Base-by-base conservation (phyloP, 2,113 vertebrate genomes). In the Macrotus californicus region DNA sequence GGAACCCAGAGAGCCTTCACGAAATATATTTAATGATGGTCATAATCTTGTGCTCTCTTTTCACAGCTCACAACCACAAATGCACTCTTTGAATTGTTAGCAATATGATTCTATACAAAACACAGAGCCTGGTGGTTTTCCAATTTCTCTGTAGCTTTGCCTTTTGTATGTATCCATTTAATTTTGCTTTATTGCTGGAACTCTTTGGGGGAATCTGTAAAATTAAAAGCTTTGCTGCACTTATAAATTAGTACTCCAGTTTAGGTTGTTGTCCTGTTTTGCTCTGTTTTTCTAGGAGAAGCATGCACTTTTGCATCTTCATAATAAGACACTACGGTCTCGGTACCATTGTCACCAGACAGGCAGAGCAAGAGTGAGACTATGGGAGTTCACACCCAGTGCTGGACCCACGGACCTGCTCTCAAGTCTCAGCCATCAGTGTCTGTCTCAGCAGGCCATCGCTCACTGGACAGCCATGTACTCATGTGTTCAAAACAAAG, bases 131-230 rank as follows among this genome's bases (percentile, higher is more conserved):
- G 24, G 36, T 15, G 9, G 31, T 50, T 90, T 87, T 64, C 31
- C n/a, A 81, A 64, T 73, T 41, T 70, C 81, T 90, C 73, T 52
- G 36, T 61, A 72, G 36, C 34, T 86, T 86, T 88, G 39, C 15
- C 6, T 92, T 93, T 94, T 56, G 5, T 43, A 18, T 50, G 14
- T 52, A 31, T 24, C 64, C 22, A 24, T 50, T 79, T 95, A 61
- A 64, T 94, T 95, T 96, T 79, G 54, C 34, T 83, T 91, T 84
- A 66, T 56, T 84, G 64, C 39, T 84, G 4, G 26, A 92, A 87
- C 6, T 87, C 75, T 89, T 93, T 46, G 34, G 19, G 70, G 69
- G 29, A 92, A 82, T 59, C 81, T 95, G 15, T 41, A 93, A 69
- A 88, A 67, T 46, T 67, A 72, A 96, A 96, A 75, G 3, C 1